Evolutionary conservation across 64 coral and sea anemone genomes (phyloP), one percentile per base, ranked within the genome.

Genomic region (Porites lutea): DNA sequence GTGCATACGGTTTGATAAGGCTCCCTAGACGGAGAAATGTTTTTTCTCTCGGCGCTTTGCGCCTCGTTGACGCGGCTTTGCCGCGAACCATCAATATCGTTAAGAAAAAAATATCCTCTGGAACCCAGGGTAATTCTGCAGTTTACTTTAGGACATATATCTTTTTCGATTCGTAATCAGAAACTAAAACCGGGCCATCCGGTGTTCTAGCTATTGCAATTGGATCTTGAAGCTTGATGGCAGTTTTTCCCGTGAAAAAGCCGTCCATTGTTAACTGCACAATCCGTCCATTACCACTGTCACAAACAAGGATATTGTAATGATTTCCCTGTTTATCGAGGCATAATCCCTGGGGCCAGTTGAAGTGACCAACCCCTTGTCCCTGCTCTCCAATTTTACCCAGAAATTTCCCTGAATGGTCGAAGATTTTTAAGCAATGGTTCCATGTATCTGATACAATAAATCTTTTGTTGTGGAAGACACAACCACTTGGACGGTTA

Each of bases 391-490:
- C 76, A 88, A 93, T 82, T 49, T 45, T 79, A 52, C 76, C 23
- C 75, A 81, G 51, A 47, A 82, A 83, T 48, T 71, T 60, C 71
- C 55, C 65, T 21, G 79, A 19, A 47, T 10, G 82, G 22, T 88
- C 76, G 75, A 88, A 88, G 8, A 93, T 82, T 46, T 93, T 83
- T 37, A 93, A 61, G 14, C 49, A 21, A 52, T 88, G 43, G 20
- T 93, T 93, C n/a, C 1, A 4, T 3, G 8, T 43, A 13, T 93
- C 91, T 16, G 71, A 59, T 4, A 93, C 91, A 80, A 72, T 72
- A 53, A 87, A 93, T 13, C 10, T 45, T 44, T 80, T 65, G 8
- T 22, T 8, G 51, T 86, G 22, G 37, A 18, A 76, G 57, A 77
- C n/a, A 20, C 60, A 53, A 46, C 75, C 65, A 50, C 8, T n/a